Evolutionary conservation across 2,113 vertebrate species (phyloP).

Genomic region (Gymnorhina tibicen): DNA sequence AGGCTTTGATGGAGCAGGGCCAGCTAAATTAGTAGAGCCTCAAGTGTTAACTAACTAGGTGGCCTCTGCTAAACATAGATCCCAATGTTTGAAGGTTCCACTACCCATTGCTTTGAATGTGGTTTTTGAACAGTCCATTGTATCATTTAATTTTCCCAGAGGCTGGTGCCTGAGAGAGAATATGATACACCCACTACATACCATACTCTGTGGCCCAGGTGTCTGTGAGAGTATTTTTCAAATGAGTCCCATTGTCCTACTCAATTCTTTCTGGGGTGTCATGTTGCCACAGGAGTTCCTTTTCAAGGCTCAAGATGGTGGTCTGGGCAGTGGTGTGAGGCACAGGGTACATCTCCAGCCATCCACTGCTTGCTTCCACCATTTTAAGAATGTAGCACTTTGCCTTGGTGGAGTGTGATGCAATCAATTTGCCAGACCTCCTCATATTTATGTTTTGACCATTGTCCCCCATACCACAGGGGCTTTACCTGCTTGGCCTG

Average conservation of each 20-base stretch:
- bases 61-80: not conserved
- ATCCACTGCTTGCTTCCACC: not conserved
- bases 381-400: rapidly evolving
- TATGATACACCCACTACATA: not conserved
- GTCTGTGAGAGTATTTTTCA: not conserved
- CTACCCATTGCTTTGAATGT: not conserved
- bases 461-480: not conserved
- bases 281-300: not conserved
- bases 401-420: not conserved
- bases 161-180: not conserved
- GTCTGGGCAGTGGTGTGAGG: not conserved
- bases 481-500: not conserved
- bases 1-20: not conserved
- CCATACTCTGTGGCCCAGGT: not conserved
- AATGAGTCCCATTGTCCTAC: not conserved
- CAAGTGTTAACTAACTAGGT: not conserved
- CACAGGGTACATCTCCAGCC: not conserved
- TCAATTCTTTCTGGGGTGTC: not conserved
- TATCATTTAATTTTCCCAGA: not conserved
- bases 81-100: not conserved
- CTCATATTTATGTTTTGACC: not conserved
- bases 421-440: not conserved
- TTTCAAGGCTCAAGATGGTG: not conserved
- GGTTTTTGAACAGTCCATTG: not conserved
- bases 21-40: not conserved